Conservation (phyloP, 2,113 vertebrate genomes). For the Puntigrus tetrazona region DNA sequence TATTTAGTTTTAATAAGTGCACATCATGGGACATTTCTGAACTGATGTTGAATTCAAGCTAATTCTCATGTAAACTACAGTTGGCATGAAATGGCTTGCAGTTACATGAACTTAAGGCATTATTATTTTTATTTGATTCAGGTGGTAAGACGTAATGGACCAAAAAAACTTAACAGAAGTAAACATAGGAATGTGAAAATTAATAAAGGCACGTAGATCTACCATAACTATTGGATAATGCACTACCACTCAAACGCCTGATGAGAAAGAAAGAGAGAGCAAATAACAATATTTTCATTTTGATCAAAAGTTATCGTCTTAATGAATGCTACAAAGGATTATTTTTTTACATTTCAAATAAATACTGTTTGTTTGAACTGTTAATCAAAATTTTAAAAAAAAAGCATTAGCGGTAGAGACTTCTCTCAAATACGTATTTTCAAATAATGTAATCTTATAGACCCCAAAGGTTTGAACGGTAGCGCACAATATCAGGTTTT, state of each 20-base stretch:
- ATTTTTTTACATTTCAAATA: background rate
- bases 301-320: background rate
- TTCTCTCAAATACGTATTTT: no score
- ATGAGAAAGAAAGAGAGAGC: no score
- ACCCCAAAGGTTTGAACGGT: no score
- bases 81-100: background rate
- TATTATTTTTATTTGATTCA: background rate
- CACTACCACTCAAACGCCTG: background rate
- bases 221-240: background rate
- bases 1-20: background rate
- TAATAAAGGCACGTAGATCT: background rate
- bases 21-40: background rate
- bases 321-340: background rate
- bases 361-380: background rate
- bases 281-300: no score
- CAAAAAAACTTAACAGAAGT: background rate
- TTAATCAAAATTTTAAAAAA: no score
- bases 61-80: background rate
- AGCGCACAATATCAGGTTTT: no score
- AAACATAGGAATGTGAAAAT: slow-evolving; percentile 3
- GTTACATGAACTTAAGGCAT: background rate
- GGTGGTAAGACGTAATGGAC: background rate
- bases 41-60: background rate
- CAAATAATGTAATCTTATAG: no score
- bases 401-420: no score